phyloP scores from a whole-genome alignment of 1,140 invertebrate genomes.

The Pygmarrhopalites habei region DNA sequence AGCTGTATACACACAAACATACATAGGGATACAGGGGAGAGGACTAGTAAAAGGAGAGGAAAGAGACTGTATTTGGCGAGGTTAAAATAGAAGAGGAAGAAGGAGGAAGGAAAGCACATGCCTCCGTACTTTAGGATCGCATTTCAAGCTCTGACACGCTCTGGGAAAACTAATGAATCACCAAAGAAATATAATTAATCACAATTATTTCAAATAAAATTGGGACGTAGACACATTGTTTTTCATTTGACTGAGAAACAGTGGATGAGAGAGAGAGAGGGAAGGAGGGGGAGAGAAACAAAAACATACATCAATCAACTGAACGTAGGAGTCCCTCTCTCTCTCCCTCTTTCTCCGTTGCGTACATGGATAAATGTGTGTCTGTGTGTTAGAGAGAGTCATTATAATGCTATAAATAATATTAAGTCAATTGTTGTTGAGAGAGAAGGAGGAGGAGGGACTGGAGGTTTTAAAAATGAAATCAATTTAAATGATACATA shows the following conservation, averaged over 20 bases:
- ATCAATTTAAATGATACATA: too few species aligned
- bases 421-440: too few species aligned
- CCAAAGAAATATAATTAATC: constrained; percentile 7
- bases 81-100: constrained; percentile 3
- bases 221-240: not conserved
- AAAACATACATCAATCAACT: too few species aligned
- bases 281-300: not conserved
- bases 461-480: too few species aligned
- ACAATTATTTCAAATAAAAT: constrained; percentile 12
- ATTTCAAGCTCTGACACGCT: constrained; percentile 1
- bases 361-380: too few species aligned
- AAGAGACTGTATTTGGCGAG: not conserved
- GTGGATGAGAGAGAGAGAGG: not conserved
- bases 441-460: too few species aligned
- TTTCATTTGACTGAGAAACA: not conserved
- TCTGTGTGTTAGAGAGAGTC: too few species aligned
- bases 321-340: too few species aligned
- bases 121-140: not conserved
- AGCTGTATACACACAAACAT: too few species aligned
- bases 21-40: not conserved
- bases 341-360: too few species aligned
- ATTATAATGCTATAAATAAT: too few species aligned
- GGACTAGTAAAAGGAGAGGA: not conserved
- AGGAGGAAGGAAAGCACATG: constrained; percentile 4
- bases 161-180: constrained; percentile 13